Evolutionary conservation across 1,140 invertebrate species (phyloP).

Genomic region (Lordiphosa stackelbergi): DNA sequence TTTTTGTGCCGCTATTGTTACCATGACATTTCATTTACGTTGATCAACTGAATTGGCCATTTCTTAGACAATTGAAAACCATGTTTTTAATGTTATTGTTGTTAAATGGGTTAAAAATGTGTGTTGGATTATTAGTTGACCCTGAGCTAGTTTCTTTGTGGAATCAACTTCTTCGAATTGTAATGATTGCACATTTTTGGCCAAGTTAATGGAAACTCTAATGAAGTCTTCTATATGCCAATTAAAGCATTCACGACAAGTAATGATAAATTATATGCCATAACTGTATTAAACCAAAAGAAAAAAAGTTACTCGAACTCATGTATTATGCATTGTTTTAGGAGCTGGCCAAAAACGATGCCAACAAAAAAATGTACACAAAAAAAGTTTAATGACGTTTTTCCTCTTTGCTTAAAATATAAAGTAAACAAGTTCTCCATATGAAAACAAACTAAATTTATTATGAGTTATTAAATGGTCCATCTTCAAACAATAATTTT

Average conservation of each 20-base stretch:
- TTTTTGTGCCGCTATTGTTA: slow-evolving; percentile 25
- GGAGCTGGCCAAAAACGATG: slow-evolving; percentile 15
- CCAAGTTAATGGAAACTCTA: slow-evolving; percentile 27
- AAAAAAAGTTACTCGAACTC: slow-evolving; percentile 21
- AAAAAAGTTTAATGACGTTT: too few species aligned
- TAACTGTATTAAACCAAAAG: slow-evolving; percentile 16
- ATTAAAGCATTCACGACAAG: slow-evolving; percentile 34
- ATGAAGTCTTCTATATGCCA: slow-evolving; percentile 65
- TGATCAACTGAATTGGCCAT: slow-evolving; percentile 54
- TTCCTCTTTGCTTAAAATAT: too few species aligned
- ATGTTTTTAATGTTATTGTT: slow-evolving; percentile 4
- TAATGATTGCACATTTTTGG: slow-evolving; percentile 22
- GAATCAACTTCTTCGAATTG: not conserved
- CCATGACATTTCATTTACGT: slow-evolving; percentile 47
- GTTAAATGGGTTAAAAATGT: slow-evolving; percentile 26
- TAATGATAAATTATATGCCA: slow-evolving; percentile 44
- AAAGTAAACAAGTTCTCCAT: slow-evolving; percentile 3
- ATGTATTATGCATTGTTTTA: slow-evolving; percentile 50
- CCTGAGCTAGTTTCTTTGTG: slow-evolving; percentile 47
- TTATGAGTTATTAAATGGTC: not conserved
- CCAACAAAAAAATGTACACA: slow-evolving; percentile 7
- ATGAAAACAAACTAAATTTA: not conserved
- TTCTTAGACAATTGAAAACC: slow-evolving; percentile 35
- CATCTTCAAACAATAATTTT: too few species aligned
- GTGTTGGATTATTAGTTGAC: slow-evolving; percentile 36